A percentile compares a stretch with the other conserved stretches of the same genome.
Evolutionary conservation across 2,113 vertebrate genomes (phyloP).

Genomic region (Nibea albiflora): DNA sequence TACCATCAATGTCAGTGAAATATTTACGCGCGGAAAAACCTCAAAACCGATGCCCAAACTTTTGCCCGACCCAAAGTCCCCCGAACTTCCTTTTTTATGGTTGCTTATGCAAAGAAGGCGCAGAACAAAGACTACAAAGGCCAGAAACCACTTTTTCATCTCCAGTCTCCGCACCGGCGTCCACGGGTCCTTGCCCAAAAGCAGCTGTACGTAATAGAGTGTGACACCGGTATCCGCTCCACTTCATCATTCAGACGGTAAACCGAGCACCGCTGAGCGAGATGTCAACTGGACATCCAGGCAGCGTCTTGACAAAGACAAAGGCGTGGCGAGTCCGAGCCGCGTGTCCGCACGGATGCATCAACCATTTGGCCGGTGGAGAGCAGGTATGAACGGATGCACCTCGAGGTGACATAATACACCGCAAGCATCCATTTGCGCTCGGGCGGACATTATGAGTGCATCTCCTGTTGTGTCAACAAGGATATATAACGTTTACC

Average conservation of each 20-base stretch:
- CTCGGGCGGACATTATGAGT: conserved; percentile 60
- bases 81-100: conserved; percentile 61
- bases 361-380: conserved; percentile 27
- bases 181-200: conserved; percentile 73
- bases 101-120: conserved; percentile 64
- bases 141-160: conserved; percentile 58
- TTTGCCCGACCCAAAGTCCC: conserved; percentile 56
- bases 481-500: conserved; percentile 67
- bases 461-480: conserved; percentile 78
- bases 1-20: conserved; percentile 72
- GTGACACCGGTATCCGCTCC: conserved; percentile 67
- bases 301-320: conserved; percentile 42
- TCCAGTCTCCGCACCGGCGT: conserved; percentile 55
- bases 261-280: conserved; percentile 55
- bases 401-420: conserved; percentile 68
- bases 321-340: conserved; percentile 44
- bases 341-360: conserved; percentile 6
- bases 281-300: conserved; percentile 31
- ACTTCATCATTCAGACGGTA: conserved; percentile 70
- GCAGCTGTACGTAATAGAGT: conserved; percentile 76
- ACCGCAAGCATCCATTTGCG: conserved; percentile 71
- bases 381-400: conserved; percentile 56
- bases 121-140: conserved; percentile 68
- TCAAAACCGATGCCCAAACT: conserved; percentile 47
- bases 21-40: conserved; percentile 62